Conservation (phyloP, 2,113 vertebrate genomes). For the Bubo bubo region DNA sequence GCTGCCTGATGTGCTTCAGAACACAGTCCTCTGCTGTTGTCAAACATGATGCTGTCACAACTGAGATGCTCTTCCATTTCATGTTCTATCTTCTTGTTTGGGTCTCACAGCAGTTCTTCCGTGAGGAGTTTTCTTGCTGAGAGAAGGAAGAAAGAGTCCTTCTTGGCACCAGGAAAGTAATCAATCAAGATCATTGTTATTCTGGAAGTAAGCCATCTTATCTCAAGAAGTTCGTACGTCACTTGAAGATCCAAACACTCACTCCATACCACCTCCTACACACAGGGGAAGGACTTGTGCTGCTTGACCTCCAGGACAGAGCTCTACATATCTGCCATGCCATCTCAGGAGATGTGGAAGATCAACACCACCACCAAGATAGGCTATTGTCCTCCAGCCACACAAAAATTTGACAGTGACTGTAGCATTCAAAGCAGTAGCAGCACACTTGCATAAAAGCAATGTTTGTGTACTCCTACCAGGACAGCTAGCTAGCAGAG, state of each 20-base stretch:
- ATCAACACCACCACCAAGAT: neutral
- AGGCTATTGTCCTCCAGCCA: neutral
- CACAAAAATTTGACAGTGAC: neutral
- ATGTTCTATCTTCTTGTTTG: neutral
- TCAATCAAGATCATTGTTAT: neutral
- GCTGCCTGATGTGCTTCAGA: neutral
- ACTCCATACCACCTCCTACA: neutral
- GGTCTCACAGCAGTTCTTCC: neutral
- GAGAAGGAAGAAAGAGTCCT: neutral
- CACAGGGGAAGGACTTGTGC: neutral
- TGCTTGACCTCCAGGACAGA: neutral
- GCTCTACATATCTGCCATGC: neutral
- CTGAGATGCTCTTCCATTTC: neutral
- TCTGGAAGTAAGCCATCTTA: neutral
- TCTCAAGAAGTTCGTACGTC: neutral
- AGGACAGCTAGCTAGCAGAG: neutral
- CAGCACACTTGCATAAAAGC: neutral
- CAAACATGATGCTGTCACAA: neutral
- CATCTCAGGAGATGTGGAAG: neutral
- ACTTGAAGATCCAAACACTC: neutral
- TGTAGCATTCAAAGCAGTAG: neutral
- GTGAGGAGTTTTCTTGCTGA: neutral
- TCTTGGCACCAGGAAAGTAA: neutral
- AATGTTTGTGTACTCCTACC: neutral
- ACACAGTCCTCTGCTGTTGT: neutral